A percentile compares a stretch with the other conserved stretches of the same genome.
phyloP scores from a whole-genome alignment of 2,113 vertebrate species.

The Cheirogaleus medius region DNA sequence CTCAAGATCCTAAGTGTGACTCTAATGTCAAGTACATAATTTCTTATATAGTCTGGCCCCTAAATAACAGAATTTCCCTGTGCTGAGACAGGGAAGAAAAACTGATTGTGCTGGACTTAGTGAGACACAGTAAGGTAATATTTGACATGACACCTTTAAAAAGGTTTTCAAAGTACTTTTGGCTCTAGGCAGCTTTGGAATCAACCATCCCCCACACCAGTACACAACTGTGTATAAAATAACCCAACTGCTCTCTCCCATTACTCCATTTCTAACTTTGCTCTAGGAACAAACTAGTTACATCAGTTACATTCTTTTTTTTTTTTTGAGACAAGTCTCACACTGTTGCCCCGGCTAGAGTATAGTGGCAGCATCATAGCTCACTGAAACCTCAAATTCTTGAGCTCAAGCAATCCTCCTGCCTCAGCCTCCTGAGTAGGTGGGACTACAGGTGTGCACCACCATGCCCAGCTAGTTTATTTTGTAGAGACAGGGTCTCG shows the following conservation, averaged over 20 bases:
- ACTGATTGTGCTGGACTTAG: not conserved
- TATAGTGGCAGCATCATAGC: too few relatives aligned
- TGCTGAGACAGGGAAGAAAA: not conserved
- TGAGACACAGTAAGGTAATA: not conserved
- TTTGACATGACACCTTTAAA: not conserved
- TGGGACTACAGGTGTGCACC: too few relatives aligned
- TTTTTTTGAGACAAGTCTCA: too few relatives aligned
- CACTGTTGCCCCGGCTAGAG: too few relatives aligned
- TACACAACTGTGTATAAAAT: not conserved
- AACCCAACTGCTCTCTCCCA: not conserved
- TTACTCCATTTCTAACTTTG: not conserved
- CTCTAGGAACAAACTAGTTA: not conserved
- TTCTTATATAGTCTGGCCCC: not conserved
- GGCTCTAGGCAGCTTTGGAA: not conserved
- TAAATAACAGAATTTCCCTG: not conserved
- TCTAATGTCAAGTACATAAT: not conserved
- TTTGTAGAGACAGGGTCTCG: too few relatives aligned
- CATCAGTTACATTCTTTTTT: too few relatives aligned
- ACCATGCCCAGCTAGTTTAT: too few relatives aligned
- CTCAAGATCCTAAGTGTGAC: not conserved
- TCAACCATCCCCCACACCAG: not conserved
- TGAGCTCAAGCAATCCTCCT: too few relatives aligned
- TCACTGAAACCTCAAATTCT: too few relatives aligned
- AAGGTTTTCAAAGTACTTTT: not conserved
- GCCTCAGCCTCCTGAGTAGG: too few relatives aligned